A percentile compares a stretch with the other conserved stretches of the same genome.
Conservation (phyloP, 2,888 invertebrate species). For the Margaritifera margaritifera region DNA sequence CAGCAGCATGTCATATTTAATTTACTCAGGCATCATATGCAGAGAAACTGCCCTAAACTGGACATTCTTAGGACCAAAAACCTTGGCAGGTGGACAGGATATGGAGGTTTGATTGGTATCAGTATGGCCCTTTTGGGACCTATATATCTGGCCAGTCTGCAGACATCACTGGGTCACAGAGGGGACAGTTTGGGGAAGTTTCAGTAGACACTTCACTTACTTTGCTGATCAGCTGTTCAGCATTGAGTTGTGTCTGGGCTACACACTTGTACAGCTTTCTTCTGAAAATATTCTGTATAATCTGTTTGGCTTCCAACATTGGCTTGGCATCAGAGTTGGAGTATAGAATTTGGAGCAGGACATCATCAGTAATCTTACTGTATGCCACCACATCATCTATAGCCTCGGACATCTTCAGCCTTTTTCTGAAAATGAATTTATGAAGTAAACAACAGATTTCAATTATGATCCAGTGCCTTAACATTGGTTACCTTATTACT, state of each 20-base stretch:
- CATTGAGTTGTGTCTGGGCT: slow-evolving; percentile 40
- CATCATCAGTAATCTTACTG: slow-evolving; percentile 54
- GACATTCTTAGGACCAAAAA: too few relatives aligned
- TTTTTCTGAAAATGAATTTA: slow-evolving; percentile 23
- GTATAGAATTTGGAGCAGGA: slow-evolving; percentile 47
- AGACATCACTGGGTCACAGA: too few relatives aligned
- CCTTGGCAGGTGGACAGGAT: too few relatives aligned
- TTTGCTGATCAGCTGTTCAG: slow-evolving; percentile 14
- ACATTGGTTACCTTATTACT: neutral
- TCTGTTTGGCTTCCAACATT: slow-evolving; percentile 42
- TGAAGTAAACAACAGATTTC: neutral
- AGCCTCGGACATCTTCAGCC: slow-evolving; percentile 45
- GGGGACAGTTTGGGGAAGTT: too few relatives aligned
- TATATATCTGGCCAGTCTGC: too few relatives aligned
- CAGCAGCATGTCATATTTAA: too few relatives aligned
- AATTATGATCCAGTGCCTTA: neutral
- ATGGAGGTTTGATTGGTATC: too few relatives aligned
- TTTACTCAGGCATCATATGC: too few relatives aligned
- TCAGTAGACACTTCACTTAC: slow-evolving; percentile 3
- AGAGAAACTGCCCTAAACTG: too few relatives aligned
- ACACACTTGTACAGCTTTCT: slow-evolving; percentile 54
- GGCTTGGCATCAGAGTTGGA: slow-evolving; percentile 29
- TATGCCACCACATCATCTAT: slow-evolving; percentile 61
- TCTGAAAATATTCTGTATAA: slow-evolving; percentile 43
- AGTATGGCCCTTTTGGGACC: too few relatives aligned